A percentile compares a stretch with the other conserved stretches of the same genome.
These are phyloP conservation scores for Takifugu bimaculatus DNA, from an alignment of 2,113 vertebrate genomes.

Conservation along the genomic window DNA sequence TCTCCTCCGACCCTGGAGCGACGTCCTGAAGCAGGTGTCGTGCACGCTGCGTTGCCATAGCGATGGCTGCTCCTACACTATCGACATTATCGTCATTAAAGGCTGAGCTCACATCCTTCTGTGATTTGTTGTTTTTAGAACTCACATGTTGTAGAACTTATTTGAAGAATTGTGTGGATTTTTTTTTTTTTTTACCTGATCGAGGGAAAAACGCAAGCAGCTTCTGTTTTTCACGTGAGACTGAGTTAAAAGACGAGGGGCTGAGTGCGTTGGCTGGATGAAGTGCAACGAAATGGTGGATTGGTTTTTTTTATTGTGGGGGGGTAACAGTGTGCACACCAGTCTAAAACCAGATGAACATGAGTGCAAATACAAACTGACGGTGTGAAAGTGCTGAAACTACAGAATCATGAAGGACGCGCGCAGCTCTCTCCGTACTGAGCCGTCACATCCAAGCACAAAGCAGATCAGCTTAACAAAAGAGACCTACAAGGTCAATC, in stretches of 20 bases:
- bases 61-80: no score
- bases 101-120: no score
- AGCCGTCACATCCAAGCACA: constrained; percentile 42
- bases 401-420: no score
- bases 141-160: no score
- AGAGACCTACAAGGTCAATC: constrained; percentile 7
- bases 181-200: no score
- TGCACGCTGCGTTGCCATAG: no score
- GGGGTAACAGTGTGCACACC: constrained; percentile 67
- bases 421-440: constrained; percentile 32
- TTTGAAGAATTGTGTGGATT: no score
- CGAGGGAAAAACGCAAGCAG: no score
- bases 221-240: no score
- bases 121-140: no score
- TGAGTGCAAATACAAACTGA: constrained; percentile 93
- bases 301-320: constrained; percentile 62
- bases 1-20: not conserved
- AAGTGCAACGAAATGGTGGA: not conserved
- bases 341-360: constrained; percentile 39
- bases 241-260: no score
- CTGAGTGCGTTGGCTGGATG: not conserved
- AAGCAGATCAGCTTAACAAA: not conserved
- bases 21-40: not conserved
- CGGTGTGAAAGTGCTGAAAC: constrained; percentile 44
- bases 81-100: no score